Evolutionary conservation across 2,888 invertebrate species (phyloP), one percentile per base, ranked within the genome.

Genomic region (Stenolophus ochropezus): DNA sequence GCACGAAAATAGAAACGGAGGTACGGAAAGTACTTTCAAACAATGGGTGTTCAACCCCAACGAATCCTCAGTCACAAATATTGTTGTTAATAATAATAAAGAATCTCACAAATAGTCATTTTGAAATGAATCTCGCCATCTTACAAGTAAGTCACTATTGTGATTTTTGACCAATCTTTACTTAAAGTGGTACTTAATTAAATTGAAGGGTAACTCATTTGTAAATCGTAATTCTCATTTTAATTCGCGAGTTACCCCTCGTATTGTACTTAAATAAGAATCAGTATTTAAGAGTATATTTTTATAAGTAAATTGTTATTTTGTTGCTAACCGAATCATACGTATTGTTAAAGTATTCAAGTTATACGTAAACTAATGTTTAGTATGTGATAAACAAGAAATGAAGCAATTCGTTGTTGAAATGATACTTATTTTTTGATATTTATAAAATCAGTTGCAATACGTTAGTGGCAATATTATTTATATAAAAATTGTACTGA

Each of bases 41-140:
- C 89, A 89, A 83, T 89, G 89, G 89, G 89, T 89, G 8, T 89
- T 89, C 83, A 89, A 88, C 84, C 89, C 89, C 21, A 83, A 84
- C 20, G 88, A 87, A 82, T 82, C 83, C 53, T 86, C 87, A 58
- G 87, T 89, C 51, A 89, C 88, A 18, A 89, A 88, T 84, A 88
- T 89, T 83, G 85, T 87, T 4, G 88, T 89, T 23, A 85, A 86
- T 25, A 87, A 89, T 75, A 86, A 85, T 58, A 88, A 87, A 83
- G 84, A 84, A 58, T 80, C 83, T 33, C 65, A 69, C 33, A 69
- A 69, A 33, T 69, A 69, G 33, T 33, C 65, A 27, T 69, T 25
- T 18, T 1, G 33, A 42, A 61, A 61, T 11, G 14, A 8, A 20
- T 27, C 27, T 27, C 65, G 33, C 65, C 33, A 69, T 69, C 14